A percentile compares a stretch with the other conserved stretches of the same genome.
phyloP scores from a whole-genome alignment of 2,113 vertebrate species.

The Tonatia bakeri region DNA sequence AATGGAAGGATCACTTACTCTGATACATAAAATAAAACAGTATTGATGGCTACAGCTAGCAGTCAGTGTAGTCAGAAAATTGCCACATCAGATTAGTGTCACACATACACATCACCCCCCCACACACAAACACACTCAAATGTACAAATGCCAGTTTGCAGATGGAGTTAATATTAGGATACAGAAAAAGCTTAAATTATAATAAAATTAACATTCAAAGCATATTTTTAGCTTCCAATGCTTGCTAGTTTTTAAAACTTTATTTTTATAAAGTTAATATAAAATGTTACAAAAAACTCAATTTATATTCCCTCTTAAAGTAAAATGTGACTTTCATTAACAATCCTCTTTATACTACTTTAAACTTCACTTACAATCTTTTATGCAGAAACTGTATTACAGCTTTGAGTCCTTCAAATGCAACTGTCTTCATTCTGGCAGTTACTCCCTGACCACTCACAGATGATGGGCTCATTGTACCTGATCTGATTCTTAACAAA shows the following conservation, averaged over 20 bases:
- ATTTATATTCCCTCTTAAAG: not conserved
- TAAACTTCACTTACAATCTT: not conserved
- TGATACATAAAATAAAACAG: not conserved
- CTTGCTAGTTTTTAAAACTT: not conserved
- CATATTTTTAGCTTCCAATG: not conserved
- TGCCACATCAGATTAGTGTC: not conserved
- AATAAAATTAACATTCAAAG: not conserved
- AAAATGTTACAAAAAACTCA: not conserved
- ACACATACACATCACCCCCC: not conserved
- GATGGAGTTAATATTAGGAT: too few species aligned
- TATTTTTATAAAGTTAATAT: not conserved
- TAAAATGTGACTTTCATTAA: not conserved
- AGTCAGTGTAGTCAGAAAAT: not conserved
- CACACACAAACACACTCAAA: not conserved
- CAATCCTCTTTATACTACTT: not conserved
- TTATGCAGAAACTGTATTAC: not conserved
- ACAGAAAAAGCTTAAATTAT: not conserved
- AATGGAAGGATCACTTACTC: not conserved
- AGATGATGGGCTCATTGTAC: not conserved
- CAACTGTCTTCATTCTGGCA: not conserved
- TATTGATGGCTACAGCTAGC: not conserved
- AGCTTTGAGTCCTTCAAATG: not conserved
- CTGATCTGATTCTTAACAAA: not conserved
- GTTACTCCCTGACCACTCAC: not conserved
- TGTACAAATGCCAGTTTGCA: not conserved